phyloP scores from a whole-genome alignment of 1,140 invertebrate genomes.

The Sitophilus oryzae region DNA sequence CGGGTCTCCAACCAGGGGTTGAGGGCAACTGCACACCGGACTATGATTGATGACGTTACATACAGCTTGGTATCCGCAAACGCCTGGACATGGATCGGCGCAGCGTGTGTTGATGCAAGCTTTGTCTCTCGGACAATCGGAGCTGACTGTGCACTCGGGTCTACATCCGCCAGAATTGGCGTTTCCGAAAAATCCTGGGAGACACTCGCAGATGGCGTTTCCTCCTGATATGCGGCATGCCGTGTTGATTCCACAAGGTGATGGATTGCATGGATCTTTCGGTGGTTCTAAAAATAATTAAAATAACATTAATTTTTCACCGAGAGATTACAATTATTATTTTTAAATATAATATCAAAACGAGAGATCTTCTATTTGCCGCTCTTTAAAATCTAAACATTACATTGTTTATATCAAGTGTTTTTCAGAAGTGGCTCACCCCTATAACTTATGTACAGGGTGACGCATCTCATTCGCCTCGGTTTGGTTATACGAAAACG shows the following conservation, averaged over 20 bases:
- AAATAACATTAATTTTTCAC: not conserved
- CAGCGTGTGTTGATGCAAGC: conserved; percentile 70
- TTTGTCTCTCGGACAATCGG: conserved; percentile 65
- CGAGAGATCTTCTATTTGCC: no score
- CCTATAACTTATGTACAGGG: no score
- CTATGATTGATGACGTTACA: conserved; percentile 73
- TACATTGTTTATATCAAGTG: no score
- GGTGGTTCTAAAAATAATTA: conserved; percentile 31
- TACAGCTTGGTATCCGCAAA: conserved; percentile 61
- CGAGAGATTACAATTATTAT: not conserved
- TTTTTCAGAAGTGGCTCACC: no score
- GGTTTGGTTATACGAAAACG: no score
- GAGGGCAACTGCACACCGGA: conserved; percentile 71
- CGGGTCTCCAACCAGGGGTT: conserved; percentile 66
- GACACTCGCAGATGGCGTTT: conserved; percentile 66
- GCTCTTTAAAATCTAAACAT: no score
- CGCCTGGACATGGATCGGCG: conserved; percentile 65
- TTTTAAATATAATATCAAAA: no score
- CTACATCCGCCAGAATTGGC: conserved; percentile 54
- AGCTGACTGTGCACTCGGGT: conserved; percentile 69
- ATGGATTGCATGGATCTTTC: conserved; percentile 60
- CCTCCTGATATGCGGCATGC: conserved; percentile 56
- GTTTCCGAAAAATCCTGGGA: conserved; percentile 58
- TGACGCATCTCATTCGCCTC: no score
- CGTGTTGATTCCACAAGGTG: conserved; percentile 69